phyloP scores from a whole-genome alignment of 2,888 invertebrate genomes.

The Prenolepis imparis region DNA sequence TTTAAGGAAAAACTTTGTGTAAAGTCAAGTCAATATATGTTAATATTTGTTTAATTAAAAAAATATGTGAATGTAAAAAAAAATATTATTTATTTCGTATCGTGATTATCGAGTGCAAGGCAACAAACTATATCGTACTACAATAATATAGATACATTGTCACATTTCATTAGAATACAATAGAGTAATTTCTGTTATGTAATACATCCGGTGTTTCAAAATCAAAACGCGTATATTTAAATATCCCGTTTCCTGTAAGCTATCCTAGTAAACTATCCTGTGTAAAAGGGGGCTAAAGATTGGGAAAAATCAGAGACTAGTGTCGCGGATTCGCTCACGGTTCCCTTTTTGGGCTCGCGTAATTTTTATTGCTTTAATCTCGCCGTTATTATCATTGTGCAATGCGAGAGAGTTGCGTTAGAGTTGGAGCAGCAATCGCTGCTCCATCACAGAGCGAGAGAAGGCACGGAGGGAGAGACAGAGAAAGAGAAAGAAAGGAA shows the following conservation, averaged over 20 bases:
- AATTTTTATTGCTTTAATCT: conserved; percentile 56
- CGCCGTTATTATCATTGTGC: conserved; percentile 53
- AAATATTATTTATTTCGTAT: background rate
- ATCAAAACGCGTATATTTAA: background rate
- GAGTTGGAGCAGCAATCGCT: conserved; percentile 37
- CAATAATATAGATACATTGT: background rate
- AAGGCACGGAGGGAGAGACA: background rate
- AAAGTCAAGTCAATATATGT: background rate
- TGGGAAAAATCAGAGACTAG: conserved; percentile 30
- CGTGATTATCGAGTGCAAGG: background rate
- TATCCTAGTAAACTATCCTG: background rate
- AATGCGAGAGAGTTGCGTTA: conserved; percentile 42
- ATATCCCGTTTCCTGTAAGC: background rate
- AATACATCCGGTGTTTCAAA: background rate
- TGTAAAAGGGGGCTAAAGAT: background rate
- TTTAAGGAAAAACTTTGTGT: conserved; percentile 26
- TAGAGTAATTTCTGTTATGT: background rate
- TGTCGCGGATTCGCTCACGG: conserved; percentile 42
- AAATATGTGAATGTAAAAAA: conserved; percentile 5
- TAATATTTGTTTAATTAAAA: background rate
- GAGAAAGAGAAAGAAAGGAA: background rate
- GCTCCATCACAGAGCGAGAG: conserved; percentile 32
- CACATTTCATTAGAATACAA: background rate
- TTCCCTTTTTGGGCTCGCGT: conserved; percentile 24
- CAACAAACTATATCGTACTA: background rate